Evolutionary conservation across 1,140 invertebrate genomes (phyloP), one percentile per base, ranked within the genome.

Genomic region (Lucilia cuprina): DNA sequence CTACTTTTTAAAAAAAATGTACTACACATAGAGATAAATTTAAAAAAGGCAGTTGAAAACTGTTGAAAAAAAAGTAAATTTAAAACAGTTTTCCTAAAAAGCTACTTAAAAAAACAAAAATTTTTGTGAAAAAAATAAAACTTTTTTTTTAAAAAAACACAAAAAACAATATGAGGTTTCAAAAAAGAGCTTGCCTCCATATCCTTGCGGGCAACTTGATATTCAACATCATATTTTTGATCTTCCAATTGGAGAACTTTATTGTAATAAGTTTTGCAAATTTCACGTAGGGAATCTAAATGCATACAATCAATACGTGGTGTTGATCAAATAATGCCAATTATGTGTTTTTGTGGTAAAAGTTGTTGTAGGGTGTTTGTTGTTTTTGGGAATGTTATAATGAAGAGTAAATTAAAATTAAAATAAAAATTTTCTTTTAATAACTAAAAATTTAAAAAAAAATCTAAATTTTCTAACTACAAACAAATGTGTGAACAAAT

Each of bases 221-320:
- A 95, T 93, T 99, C 98, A 93, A 98, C 94, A 94, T 99, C 98
- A 94, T 98, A 99, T 94, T 99, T 98, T 93, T 96, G 94, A 92
- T 96, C 96, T 93, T 99, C 98, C 91, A 99, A 94, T 88, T 93
- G 93, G 91, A 92, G 93, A 92, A 98, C 96, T 93, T 96, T 95
- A 91, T 95, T 95, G 93, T 99, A 95, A 93, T 98, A 97, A 91
- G 94, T 94, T 91, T 93, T 94, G 93, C 95, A 95, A 93, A 97
- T 94, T 93, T 96, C 94, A 93, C 96, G 96, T 91, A 98, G 93
- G 92, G 92, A 93, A 89, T 94, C 95, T 95, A 83, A 74, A 41
- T 80, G n/a, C n/a, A 83, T n/a, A 74, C 10, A 41, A 30, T 30
- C 10, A 41, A 41, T 41, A 41, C 41, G 41, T n/a, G 41, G 1